These are phyloP conservation scores for Eristalinus sepulchralis DNA, from an alignment of 2,888 invertebrate genomes.

Conservation along the genomic window DNA sequence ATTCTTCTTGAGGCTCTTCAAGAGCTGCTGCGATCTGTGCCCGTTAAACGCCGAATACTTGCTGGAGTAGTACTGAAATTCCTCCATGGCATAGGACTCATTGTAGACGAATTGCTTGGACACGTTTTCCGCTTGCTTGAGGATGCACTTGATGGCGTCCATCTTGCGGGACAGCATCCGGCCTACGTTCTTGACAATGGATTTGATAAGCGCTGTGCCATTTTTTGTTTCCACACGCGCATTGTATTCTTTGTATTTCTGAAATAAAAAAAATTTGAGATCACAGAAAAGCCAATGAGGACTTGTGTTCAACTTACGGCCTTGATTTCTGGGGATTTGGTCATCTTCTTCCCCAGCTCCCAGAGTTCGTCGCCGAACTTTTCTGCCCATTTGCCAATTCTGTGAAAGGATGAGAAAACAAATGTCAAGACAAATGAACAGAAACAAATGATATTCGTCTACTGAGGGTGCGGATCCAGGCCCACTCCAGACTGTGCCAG, in stretches of 20 bases:
- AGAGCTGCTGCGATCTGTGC: conserved; percentile 74
- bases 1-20: conserved; percentile 76
- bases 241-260: conserved; percentile 91
- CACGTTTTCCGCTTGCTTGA: conserved; percentile 87
- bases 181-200: conserved; percentile 90
- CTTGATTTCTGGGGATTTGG: conserved; percentile 89
- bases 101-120: conserved; percentile 85
- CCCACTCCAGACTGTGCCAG: too few species aligned
- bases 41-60: conserved; percentile 86
- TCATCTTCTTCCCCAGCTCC: conserved; percentile 88
- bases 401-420: conserved; percentile 80
- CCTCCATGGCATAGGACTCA: conserved; percentile 77
- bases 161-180: conserved; percentile 93
- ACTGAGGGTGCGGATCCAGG: too few species aligned
- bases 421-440: too few species aligned
- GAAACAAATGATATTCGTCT: too few species aligned
- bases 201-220: conserved; percentile 88
- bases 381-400: conserved; percentile 90
- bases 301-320: conserved; percentile 83
- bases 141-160: conserved; percentile 93
- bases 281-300: too few species aligned
- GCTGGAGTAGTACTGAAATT: conserved; percentile 87
- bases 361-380: conserved; percentile 90
- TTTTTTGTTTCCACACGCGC: conserved; percentile 90
- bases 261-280: neutral